These are phyloP conservation scores for Chromis chromis DNA, from an alignment of 2,797 vertebrate species.

Conservation along the genomic window DNA sequence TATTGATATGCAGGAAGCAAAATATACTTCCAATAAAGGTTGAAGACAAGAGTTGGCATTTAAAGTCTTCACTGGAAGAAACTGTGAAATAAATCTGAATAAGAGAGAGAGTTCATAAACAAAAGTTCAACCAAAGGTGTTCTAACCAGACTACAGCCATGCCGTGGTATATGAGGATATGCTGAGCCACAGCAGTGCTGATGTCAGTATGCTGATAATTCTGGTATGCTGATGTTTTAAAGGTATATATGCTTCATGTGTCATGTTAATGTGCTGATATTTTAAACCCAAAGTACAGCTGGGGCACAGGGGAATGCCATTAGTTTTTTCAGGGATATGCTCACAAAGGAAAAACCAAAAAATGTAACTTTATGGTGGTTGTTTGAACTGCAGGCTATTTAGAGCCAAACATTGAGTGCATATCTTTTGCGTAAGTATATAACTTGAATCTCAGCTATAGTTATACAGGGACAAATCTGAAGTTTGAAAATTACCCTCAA, in stretches of 20 bases:
- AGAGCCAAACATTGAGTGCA: neutral
- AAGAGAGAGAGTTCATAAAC: neutral
- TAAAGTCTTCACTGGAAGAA: slow-evolving; percentile 12
- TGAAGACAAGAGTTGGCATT: neutral
- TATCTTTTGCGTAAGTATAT: neutral
- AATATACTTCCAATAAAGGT: neutral
- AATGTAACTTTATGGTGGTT: no score
- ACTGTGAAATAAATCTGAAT: neutral
- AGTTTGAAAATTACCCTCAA: no score
- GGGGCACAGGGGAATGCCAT: no score
- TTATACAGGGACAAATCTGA: neutral
- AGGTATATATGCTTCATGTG: no score
- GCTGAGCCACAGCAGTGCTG: neutral
- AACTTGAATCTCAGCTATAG: neutral
- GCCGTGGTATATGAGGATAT: neutral
- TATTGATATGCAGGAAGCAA: neutral
- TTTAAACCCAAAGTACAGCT: no score
- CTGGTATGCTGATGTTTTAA: no score
- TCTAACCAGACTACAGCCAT: neutral
- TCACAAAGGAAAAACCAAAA: no score
- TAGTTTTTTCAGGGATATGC: no score
- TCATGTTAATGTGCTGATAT: no score
- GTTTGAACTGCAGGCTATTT: no score
- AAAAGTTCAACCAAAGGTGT: no score
- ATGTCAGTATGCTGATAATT: neutral